Base-by-base conservation (phyloP, 2,888 invertebrate genomes). In the Tetanocera ferruginea region DNA sequence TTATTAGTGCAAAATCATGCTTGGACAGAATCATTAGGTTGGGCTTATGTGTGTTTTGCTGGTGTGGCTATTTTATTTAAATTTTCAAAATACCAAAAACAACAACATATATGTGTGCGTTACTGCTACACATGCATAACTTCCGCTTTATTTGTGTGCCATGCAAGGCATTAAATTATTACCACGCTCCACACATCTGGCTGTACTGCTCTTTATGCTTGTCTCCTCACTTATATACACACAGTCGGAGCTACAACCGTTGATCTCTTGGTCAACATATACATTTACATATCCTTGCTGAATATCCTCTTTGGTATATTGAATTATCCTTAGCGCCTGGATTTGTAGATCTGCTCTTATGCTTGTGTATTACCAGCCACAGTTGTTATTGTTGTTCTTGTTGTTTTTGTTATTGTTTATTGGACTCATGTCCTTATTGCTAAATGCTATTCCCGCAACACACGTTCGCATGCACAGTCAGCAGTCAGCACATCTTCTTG, bases 101-200 rank as follows among this genome's bases (percentile, higher is more conserved):
- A 67, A 43, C 43, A 43, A 37, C 67, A 67, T 43, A 5, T n/a
- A n/a, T n/a, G n/a, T n/a, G n/a, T 23, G 14, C 17, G 19, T 31
- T n/a, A 66, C 66, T 3, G n/a, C 6, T 34, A 6, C 28, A n/a
- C 71, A 37, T 60, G 23, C 34, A 57, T 57, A 57, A 57, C 37
- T 60, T 72, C 19, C 43, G 43, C 37, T 37, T 31, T 60, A 57
- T 5, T 57, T 31, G 57, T 57, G 57, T 6, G 11, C 57, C 69
- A 28, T 69, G 43, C 25, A 34, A 69, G 69, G 69, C 25, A 69
- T 69, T 69, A 69, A 69, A 69, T 51, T 69, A 69, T 69, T 69
- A 72, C n/a, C 43, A 57, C 11, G 19, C 34, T 57, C 57, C 19
- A 51, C 28, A 14, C 55, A n/a, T 19, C 5, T 6, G 19, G 23